phyloP scores from a whole-genome alignment of 2,888 invertebrate genomes.

The Odontomyia ornata region DNA sequence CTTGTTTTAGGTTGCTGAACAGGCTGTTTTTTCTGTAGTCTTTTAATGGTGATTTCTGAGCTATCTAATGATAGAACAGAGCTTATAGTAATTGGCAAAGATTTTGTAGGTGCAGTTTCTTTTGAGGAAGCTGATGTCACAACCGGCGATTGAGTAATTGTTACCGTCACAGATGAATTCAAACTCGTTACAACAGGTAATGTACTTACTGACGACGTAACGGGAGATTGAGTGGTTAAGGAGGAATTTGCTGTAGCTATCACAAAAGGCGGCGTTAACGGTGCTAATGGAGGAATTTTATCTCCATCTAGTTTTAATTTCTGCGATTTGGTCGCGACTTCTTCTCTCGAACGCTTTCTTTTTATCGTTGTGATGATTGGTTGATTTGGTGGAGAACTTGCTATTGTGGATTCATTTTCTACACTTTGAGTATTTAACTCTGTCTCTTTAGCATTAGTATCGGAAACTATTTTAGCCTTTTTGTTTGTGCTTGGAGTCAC shows the following conservation, averaged over 20 bases:
- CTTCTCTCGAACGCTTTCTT: conserved; percentile 45
- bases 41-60: conserved; percentile 33
- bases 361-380: conserved; percentile 29
- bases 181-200: neutral
- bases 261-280: conserved; percentile 20
- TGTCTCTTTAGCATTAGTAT: conserved; percentile 18
- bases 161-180: conserved; percentile 24
- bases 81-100: neutral
- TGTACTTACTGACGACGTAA: neutral
- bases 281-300: conserved; percentile 24
- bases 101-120: neutral
- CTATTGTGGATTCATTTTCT: too few relatives aligned
- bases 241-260: neutral
- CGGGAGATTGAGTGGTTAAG: neutral
- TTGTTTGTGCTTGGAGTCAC: conserved; percentile 42
- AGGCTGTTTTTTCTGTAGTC: conserved; percentile 4
- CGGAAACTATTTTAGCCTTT: conserved; percentile 39
- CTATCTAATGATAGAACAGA: neutral
- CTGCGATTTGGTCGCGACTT: conserved; percentile 3
- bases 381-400: neutral
- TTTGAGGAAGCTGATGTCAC: conserved; percentile 2
- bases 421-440: neutral
- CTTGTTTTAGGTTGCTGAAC: neutral
- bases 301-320: conserved; percentile 27
- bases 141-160: conserved; percentile 33